A percentile compares a stretch with the other conserved stretches of the same genome.
Evolutionary conservation across 2,888 invertebrate genomes (phyloP).

Genomic region (Agriopis aurantiaria): DNA sequence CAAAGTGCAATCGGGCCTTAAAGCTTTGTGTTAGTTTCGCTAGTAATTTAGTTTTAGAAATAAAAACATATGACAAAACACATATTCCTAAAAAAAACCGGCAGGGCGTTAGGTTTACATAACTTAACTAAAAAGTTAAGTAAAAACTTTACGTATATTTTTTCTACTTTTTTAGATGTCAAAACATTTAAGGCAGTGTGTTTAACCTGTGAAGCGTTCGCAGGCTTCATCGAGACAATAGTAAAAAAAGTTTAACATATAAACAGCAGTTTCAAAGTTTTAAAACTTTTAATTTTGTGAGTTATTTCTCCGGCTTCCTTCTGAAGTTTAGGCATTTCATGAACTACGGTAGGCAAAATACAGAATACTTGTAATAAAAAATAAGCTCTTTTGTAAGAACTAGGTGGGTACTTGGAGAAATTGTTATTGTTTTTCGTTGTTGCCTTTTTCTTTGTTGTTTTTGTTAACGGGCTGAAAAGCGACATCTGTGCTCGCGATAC

Average conservation of each 20-base stretch:
- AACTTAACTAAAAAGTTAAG: too few relatives aligned
- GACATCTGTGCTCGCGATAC: slow-evolving; percentile 15
- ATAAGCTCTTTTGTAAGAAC: slow-evolving; percentile 28
- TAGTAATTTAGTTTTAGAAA: too few relatives aligned
- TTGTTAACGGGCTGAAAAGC: slow-evolving; percentile 19
- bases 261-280: slow-evolving; percentile 44
- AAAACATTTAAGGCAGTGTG: not conserved
- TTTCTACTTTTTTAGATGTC: too few relatives aligned
- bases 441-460: slow-evolving; percentile 34
- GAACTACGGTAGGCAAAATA: slow-evolving; percentile 20
- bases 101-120: too few relatives aligned
- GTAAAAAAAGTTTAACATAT: slow-evolving; percentile 44
- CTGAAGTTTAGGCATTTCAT: slow-evolving; percentile 23
- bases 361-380: slow-evolving; percentile 24
- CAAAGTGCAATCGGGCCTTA: too few relatives aligned
- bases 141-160: too few relatives aligned
- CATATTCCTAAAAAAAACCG: too few relatives aligned
- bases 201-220: slow-evolving; percentile 17
- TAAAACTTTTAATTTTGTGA: slow-evolving; percentile 46
- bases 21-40: too few relatives aligned
- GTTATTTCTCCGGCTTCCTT: slow-evolving; percentile 43
- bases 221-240: slow-evolving; percentile 39
- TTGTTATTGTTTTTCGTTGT: slow-evolving; percentile 44
- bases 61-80: too few relatives aligned
- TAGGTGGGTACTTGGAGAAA: slow-evolving; percentile 32